Percentiles rank a stretch among this genome's conserved stretches.
phyloP scores from a whole-genome alignment of 1,140 invertebrate species.

The Melitaea cinxia region DNA sequence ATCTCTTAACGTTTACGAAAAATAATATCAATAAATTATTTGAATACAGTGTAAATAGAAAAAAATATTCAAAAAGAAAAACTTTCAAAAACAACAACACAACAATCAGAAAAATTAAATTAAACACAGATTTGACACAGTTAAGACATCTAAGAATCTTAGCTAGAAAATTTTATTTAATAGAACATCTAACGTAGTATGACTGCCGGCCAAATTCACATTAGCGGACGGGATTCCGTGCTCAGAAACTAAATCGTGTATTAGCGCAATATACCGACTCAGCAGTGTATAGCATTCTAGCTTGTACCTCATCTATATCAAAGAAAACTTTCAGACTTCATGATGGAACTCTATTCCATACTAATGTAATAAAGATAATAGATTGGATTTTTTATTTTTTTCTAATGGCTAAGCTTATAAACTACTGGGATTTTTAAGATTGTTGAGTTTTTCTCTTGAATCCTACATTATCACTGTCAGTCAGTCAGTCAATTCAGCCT shows the following conservation, averaged over 20 bases:
- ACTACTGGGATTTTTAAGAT: no score
- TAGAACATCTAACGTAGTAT: neutral
- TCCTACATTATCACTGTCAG: no score
- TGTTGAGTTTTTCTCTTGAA: no score
- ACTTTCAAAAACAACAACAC: neutral
- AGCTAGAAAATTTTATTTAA: neutral
- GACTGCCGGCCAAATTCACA: conserved; percentile 1
- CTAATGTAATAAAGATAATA: no score
- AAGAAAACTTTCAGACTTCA: no score
- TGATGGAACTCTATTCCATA: no score
- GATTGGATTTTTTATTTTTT: no score
- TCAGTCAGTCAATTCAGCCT: no score
- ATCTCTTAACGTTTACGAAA: no score
- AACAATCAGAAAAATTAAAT: neutral
- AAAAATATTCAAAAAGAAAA: neutral
- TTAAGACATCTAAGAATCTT: neutral
- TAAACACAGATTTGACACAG: neutral
- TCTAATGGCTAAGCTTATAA: no score
- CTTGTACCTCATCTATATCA: neutral
- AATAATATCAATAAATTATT: no score
- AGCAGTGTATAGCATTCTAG: neutral
- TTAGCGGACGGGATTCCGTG: neutral
- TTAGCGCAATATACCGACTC: neutral
- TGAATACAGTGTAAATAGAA: neutral
- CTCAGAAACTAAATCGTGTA: neutral